Evolutionary conservation across 2,888 invertebrate genomes (phyloP).

Genomic region (Plagiodera versicolora): DNA sequence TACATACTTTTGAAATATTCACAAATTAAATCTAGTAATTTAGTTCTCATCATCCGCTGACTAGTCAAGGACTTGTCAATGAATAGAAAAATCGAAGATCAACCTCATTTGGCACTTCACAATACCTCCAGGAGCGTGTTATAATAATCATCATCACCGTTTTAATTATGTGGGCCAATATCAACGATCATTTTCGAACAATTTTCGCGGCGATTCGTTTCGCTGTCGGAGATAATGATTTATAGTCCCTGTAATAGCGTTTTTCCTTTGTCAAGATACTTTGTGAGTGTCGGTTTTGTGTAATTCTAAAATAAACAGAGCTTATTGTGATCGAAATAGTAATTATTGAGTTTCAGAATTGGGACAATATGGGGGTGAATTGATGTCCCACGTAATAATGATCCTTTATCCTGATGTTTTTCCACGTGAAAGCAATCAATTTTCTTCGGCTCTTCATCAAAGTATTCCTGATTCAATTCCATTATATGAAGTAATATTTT

Average conservation of each 20-base stretch:
- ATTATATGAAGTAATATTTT: conserved; percentile 16
- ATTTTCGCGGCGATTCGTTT: conserved; percentile 47
- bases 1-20: too few relatives aligned
- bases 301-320: conserved; percentile 53
- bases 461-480: conserved; percentile 23
- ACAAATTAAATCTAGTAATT: too few relatives aligned
- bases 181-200: conserved; percentile 39
- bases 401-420: conserved; percentile 21
- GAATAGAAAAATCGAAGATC: too few relatives aligned
- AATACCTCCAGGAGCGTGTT: not conserved
- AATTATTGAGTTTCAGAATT: conserved; percentile 33
- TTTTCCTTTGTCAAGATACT: conserved; percentile 43
- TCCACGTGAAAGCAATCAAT: conserved; percentile 23
- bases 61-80: too few relatives aligned
- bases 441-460: conserved; percentile 16
- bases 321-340: conserved; percentile 37
- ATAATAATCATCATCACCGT: too few relatives aligned
- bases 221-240: conserved; percentile 52
- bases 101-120: not conserved
- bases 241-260: conserved; percentile 52
- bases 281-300: conserved; percentile 48
- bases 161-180: too few relatives aligned
- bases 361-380: conserved; percentile 26
- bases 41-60: too few relatives aligned
- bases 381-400: conserved; percentile 25